Base-by-base conservation (phyloP, 2,113 vertebrate species). In the Colius striatus region DNA sequence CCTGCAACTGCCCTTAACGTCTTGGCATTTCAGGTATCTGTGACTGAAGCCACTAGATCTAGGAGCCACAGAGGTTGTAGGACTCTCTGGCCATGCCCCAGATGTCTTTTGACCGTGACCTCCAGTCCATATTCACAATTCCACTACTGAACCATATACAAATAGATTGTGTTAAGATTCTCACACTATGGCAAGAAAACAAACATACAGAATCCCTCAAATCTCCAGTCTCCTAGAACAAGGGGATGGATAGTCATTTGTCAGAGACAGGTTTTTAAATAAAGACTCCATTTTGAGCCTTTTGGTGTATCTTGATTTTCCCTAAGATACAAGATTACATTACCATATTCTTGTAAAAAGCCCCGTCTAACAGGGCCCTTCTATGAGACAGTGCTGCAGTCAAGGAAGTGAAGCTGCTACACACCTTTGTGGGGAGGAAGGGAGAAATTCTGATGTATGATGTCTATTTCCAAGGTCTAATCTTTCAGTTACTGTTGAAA, bases 1-100 rank as follows among this genome's bases (percentile, higher is more conserved):
- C 22, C 65, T 0, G 0, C 20, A 74, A 27, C 23, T 5, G 20
- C 36, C 47, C 53, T 26, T 74, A 71, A 25, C 11, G 41, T 77
- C 26, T 41, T 85, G 45, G 9, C 7, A 8, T 77, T 12, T 94
- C 72, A 7, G 26, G 3, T 54, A 32, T 22, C 62, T 91, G 26
- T 50, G 48, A 67, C 29, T 54, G 58, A 74, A 62, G 55, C 65
- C 61, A 38, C 9, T 38, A 16, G 29, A 26, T 34, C 47, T 89
- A 36, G 36, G 48, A 82, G 51, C 11, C 53, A 76, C 43, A 26
- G 4, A 50, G 16, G 6, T 32, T 53, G 16, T 13, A 48, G n/a
- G 17, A 10, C 20, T 71, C 61, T 23, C 50, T 78, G 14, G 47
- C 27, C 18, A 7, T 0, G 1, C 11, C 86, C 43, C 87, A 86